Evolutionary conservation across 2,888 invertebrate genomes (phyloP).

Genomic region (Aplocera efformata): DNA sequence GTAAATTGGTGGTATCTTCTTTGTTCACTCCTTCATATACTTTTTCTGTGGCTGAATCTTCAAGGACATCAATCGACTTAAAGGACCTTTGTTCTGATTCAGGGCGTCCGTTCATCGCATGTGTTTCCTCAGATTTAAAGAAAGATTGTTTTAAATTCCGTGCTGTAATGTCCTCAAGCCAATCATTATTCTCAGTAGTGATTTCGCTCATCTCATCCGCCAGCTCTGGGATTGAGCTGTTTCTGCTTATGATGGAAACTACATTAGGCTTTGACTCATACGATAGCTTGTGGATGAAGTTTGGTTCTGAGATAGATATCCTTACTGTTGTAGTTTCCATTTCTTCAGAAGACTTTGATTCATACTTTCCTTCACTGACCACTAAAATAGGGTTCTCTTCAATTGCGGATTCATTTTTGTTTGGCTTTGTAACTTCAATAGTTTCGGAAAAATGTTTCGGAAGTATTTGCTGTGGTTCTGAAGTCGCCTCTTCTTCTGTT

Average conservation of each 20-base stretch:
- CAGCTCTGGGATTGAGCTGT: constrained; percentile 18
- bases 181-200: constrained; percentile 44
- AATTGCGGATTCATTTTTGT: constrained; percentile 18
- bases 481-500: background rate
- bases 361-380: constrained; percentile 31
- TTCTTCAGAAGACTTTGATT: constrained; percentile 28
- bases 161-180: constrained; percentile 43
- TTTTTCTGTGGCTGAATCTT: constrained; percentile 30
- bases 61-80: constrained; percentile 41
- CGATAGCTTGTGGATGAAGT: constrained; percentile 47
- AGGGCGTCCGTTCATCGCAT: constrained; percentile 25
- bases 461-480: background rate
- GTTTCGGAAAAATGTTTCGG: constrained; percentile 7
- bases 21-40: background rate
- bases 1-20: constrained; percentile 13
- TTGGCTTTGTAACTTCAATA: constrained; percentile 18
- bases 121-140: constrained; percentile 10
- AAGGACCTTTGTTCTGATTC: constrained; percentile 53
- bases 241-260: constrained; percentile 42
- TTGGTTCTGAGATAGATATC: constrained; percentile 45
- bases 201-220: constrained; percentile 26
- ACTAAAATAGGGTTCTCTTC: constrained; percentile 34
- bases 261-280: constrained; percentile 51
- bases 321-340: constrained; percentile 40
- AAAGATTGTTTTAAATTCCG: constrained; percentile 22